Conservation (phyloP, 2,113 vertebrate species). For the Ciconia stormi region DNA sequence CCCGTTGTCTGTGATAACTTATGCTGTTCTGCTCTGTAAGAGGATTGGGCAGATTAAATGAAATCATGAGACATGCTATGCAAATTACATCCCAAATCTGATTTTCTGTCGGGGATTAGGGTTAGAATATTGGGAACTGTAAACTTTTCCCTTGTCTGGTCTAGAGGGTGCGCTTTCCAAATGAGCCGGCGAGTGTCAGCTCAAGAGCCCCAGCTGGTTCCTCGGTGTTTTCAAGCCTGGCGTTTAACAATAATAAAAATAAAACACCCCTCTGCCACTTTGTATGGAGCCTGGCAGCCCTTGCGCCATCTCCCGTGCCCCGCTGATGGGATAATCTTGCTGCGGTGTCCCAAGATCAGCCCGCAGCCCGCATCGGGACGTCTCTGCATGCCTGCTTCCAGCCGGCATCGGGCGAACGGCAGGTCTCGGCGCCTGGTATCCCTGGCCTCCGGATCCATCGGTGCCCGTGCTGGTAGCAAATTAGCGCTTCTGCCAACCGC, state of each 20-base stretch:
- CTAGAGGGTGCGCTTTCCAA: background rate
- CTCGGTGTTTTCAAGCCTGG: fast-evolving
- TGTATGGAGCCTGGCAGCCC: background rate
- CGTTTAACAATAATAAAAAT: background rate
- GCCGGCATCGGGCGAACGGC: fast-evolving
- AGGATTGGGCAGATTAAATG: slow-evolving; percentile 82
- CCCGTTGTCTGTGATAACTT: slow-evolving; percentile 76
- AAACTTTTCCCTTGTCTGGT: background rate
- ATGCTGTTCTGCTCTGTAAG: slow-evolving; percentile 75
- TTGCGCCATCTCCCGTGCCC: background rate
- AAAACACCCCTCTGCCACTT: fast-evolving
- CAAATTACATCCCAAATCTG: slow-evolving; percentile 86
- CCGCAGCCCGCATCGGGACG: background rate
- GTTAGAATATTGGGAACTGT: background rate
- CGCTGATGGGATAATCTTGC: background rate
- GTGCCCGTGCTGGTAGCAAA: background rate
- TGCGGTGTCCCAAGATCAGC: background rate
- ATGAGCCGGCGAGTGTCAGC: fast-evolving
- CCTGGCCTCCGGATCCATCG: background rate
- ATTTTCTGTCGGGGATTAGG: slow-evolving; percentile 64
- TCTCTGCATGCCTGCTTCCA: background rate
- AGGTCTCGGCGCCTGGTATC: background rate
- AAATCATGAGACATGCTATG: slow-evolving; percentile 84
- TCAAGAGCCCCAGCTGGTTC: background rate
- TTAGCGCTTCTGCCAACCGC: background rate